Conservation (phyloP, 2,113 vertebrate genomes). For the Pao palembangensis region DNA sequence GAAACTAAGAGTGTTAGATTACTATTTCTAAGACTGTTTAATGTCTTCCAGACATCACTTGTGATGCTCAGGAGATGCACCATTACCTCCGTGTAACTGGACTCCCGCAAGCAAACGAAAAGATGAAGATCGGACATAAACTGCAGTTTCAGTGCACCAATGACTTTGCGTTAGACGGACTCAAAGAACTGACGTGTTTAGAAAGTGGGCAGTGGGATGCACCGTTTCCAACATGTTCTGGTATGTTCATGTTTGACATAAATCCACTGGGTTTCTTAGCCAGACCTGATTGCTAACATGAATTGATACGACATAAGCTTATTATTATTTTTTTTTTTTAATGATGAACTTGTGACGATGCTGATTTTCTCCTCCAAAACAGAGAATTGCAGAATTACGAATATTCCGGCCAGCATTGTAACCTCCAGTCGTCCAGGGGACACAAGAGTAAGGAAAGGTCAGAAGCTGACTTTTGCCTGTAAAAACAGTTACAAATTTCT, state of each 20-base stretch:
- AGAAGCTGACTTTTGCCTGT: neutral
- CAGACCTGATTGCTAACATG: too few relatives aligned
- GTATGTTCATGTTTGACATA: conserved; percentile 55
- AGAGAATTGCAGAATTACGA: conserved; percentile 16
- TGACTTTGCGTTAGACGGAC: conserved; percentile 53
- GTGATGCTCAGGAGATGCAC: conserved; percentile 55
- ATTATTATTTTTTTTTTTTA: neutral
- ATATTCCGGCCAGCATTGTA: fast-evolving
- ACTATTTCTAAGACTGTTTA: neutral
- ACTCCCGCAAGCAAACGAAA: conserved; percentile 34
- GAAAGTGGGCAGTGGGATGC: conserved; percentile 72
- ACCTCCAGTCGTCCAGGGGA: fast-evolving
- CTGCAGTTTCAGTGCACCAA: conserved; percentile 73
- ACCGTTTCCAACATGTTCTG: conserved; percentile 72
- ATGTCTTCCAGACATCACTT: conserved; percentile 18
- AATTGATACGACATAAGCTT: too few relatives aligned
- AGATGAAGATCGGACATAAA: conserved; percentile 68
- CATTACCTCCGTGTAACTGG: conserved; percentile 46
- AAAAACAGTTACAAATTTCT: neutral
- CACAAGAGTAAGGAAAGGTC: neutral
- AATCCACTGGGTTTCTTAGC: neutral
- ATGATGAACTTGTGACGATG: neutral
- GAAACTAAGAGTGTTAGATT: neutral
- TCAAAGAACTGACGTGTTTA: conserved; percentile 71
- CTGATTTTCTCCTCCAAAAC: conserved; percentile 10